These are phyloP conservation scores for Cecropterus lyciades DNA, from an alignment of 1,140 invertebrate species.

Conservation along the genomic window DNA sequence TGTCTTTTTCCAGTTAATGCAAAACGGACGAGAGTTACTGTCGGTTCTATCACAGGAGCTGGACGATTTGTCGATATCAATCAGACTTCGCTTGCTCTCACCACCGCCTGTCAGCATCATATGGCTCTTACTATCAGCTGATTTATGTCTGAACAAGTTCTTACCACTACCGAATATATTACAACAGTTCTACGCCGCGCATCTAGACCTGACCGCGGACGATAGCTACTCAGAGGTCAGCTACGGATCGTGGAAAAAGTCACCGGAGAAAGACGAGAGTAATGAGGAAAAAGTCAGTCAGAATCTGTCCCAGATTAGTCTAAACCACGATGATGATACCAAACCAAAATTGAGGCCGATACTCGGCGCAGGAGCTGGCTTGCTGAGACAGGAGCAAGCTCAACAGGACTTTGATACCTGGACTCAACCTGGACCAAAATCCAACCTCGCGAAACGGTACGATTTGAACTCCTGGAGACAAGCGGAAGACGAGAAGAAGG, in stretches of 20 bases:
- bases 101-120: slow-evolving; percentile 70
- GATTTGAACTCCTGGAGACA: slow-evolving; percentile 76
- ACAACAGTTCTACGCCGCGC: slow-evolving; percentile 76
- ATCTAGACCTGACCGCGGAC: slow-evolving; percentile 66
- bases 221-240: slow-evolving; percentile 73
- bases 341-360: slow-evolving; percentile 76
- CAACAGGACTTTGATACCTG: slow-evolving; percentile 68
- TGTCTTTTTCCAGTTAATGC: slow-evolving; percentile 67
- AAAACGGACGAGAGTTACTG: slow-evolving; percentile 72
- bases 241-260: slow-evolving; percentile 77
- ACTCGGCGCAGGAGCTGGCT: slow-evolving; percentile 69
- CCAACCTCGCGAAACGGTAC: slow-evolving; percentile 64
- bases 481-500: slow-evolving; percentile 59
- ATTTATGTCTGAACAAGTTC: slow-evolving; percentile 77
- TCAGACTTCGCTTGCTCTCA: slow-evolving; percentile 63
- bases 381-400: slow-evolving; percentile 66
- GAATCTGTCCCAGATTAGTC: slow-evolving; percentile 62
- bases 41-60: slow-evolving; percentile 64
- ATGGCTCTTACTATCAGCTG: slow-evolving; percentile 71
- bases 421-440: slow-evolving; percentile 63
- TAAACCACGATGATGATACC: slow-evolving; percentile 63
- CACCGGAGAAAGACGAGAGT: slow-evolving; percentile 56
- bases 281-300: slow-evolving; percentile 53
- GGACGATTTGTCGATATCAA: slow-evolving; percentile 73
- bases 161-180: slow-evolving; percentile 71